Base-by-base conservation (phyloP, 1,140 invertebrate genomes). In the Saccostrea echinata region DNA sequence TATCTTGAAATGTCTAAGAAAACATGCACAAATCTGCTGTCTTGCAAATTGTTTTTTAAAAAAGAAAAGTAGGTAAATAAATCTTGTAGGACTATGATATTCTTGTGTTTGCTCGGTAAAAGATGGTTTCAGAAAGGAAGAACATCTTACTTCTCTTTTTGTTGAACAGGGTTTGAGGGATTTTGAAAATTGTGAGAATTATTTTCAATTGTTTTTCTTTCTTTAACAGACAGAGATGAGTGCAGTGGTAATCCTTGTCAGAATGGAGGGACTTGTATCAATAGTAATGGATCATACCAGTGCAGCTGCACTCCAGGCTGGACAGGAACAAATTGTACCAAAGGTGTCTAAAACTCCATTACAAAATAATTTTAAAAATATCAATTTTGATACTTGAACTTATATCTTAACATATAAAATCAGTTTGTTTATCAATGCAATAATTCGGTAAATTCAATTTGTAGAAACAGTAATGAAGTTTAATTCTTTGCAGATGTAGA, bases 221-320 rank as follows among this genome's bases (percentile, higher is more conserved):
- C 61, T 16, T 57, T 53, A 12, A 57, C 84, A 33, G 84, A 85
- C 33, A 85, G 43, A 35, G 84, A 85, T 51, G 84, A 85, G 33
- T 90, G 89, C 76, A 55, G 86, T 52, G 57, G 87, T 35, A 16
- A 57, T 13, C 89, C 89, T 52, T 92, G 92, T 87, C 52, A 86
- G 43, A 92, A 93, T 87, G 92, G 92, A 0, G 92, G 91, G 16
- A 92, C 91, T 11, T 93, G 92, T 86, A 89, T 91, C 18, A 91
- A 93, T 85, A 84, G 81, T 12, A n/a, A 51, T 21, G 90, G 88
- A 33, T 85, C 84, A 16, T 99, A 97, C 95, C 97, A 97, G 2
- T 99, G 98, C 95, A 98, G 99, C 92, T 99, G 98, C 93, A 97
- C 97, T 0, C 96, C 97, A 87, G 98, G 98, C 0, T 99, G 98